Evolutionary conservation across 2,113 vertebrate species (phyloP), one percentile per base, ranked within the genome.

Genomic region (Lynx canadensis): DNA sequence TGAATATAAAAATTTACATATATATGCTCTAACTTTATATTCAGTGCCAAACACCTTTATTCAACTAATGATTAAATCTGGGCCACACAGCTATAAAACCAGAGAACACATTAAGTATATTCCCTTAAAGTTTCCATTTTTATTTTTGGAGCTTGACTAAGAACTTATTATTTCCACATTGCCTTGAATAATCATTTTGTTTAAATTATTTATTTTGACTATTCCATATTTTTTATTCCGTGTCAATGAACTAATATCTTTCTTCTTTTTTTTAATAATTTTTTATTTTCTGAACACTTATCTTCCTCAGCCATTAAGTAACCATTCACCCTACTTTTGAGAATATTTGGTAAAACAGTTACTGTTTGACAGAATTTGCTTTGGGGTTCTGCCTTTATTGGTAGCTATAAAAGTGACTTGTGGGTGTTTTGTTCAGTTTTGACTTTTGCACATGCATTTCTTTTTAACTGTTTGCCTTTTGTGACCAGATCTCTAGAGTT

Each of bases 1-100:
- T 55, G 31, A 97, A 74, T 84, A 82, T 63, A 63, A 74, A 87
- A 84, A 79, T 84, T 93, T 84, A 68, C 16, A 60, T 69, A 55
- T 52, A 63, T 52, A 52, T 74, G 14, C 16, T 76, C 5, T 89
- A 63, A 88, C 23, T 95, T 95, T 74, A 74, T 88, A 84, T 87
- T 60, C 29, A 89, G n/a, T 38, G 55, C 16, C 38, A 95, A 96
- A 91, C 7, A 63, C 41, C 71, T 90, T 97, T 80, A 68, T 33
- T 93, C 50, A 95, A 68, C 7, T 74, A 93, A 95, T 95, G 14
- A 91, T 69, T 95, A 71, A 95, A 95, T 85, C 7, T 89, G 68
- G 57, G 8, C 55, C 65, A 74, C 63, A 71, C 3, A 41, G 16
- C 41, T 83, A 23, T 65, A 63, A 55, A 78, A 50, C 36, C 29